Percentiles rank a stretch among this genome's conserved stretches.
These are phyloP conservation scores for Oegoconia quadripuncta DNA, from an alignment of 2,888 invertebrate species.

Conservation along the genomic window DNA sequence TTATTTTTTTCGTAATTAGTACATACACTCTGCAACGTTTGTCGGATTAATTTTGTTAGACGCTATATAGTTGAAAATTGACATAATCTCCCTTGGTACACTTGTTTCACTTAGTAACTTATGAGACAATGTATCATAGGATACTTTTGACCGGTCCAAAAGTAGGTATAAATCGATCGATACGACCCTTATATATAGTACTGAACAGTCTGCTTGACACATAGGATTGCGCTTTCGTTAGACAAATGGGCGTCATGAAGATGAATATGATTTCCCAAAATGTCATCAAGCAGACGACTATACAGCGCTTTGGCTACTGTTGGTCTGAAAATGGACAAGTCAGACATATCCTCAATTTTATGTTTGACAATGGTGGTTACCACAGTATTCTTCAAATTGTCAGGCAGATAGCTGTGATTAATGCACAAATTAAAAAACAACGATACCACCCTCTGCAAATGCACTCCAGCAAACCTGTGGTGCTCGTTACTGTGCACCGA, in stretches of 20 bases:
- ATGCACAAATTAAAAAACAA: not conserved
- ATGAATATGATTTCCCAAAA: not conserved
- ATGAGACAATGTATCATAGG: no score
- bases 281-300: constrained; percentile 3
- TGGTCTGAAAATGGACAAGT: constrained; percentile 8
- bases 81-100: not conserved
- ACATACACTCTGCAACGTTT: no score
- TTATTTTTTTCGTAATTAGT: no score
- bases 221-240: constrained; percentile 1
- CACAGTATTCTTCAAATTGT: constrained; percentile 7
- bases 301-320: constrained; percentile 7
- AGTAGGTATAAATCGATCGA: no score
- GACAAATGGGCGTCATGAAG: constrained; percentile 3
- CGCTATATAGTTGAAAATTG: constrained; percentile 10
- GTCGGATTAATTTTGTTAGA: constrained; percentile 13
- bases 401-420: constrained; percentile 1
- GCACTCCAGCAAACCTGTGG: not conserved
- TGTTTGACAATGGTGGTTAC: constrained; percentile 15
- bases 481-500: constrained; percentile 7
- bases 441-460: not conserved
- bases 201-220: no score
- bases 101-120: not conserved
- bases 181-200: no score
- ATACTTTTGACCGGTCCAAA: no score
- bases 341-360: constrained; percentile 13